A percentile compares a stretch with the other conserved stretches of the same genome.
These are phyloP conservation scores for Gymnosoma rotundatum DNA, from an alignment of 2,888 invertebrate genomes.

Conservation along the genomic window DNA sequence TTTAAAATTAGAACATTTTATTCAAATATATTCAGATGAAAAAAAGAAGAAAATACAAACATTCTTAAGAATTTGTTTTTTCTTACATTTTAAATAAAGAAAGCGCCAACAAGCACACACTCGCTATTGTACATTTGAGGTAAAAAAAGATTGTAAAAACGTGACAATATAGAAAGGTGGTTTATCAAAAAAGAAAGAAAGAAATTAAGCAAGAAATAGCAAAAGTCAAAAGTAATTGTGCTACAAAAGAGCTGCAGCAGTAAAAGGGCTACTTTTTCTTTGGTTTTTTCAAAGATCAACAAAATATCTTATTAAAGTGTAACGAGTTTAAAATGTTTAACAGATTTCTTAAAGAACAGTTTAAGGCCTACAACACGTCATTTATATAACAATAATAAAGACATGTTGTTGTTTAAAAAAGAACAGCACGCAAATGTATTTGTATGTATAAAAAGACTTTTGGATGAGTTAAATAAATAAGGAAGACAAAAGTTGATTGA, in stretches of 20 bases:
- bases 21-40: slow-evolving; percentile 34
- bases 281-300: slow-evolving; percentile 4
- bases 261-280: slow-evolving; percentile 20
- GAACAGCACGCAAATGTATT: slow-evolving; percentile 20
- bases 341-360: slow-evolving; percentile 20
- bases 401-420: background rate
- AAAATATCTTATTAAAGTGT: slow-evolving; percentile 49
- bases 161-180: slow-evolving; percentile 58
- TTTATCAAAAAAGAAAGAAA: slow-evolving; percentile 4
- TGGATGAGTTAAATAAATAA: background rate
- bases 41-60: background rate
- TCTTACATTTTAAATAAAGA: slow-evolving; percentile 15
- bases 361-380: background rate
- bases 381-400: too few relatives aligned
- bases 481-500: slow-evolving; percentile 21
- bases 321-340: slow-evolving; percentile 44
- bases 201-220: background rate
- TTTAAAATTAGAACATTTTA: slow-evolving; percentile 28
- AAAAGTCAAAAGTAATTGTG: slow-evolving; percentile 36
- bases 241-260: slow-evolving; percentile 27
- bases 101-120: slow-evolving; percentile 20
- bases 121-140: background rate
- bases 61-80: slow-evolving; percentile 4
- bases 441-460: background rate
- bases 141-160: background rate